Base-by-base conservation (phyloP, 2,113 vertebrate species). In the Phyllostomus hastatus region DNA sequence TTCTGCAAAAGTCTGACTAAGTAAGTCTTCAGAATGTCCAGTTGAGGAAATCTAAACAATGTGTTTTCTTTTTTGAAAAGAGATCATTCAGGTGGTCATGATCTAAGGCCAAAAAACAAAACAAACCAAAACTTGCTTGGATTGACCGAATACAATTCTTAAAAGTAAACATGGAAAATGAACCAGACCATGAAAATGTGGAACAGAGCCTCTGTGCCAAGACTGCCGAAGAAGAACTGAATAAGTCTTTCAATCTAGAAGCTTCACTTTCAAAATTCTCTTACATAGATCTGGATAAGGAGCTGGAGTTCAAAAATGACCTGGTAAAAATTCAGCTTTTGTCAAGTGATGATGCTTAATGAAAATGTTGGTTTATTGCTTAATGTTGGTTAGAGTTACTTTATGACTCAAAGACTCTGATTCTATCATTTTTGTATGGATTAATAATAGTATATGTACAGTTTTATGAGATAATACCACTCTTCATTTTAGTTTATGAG, bases 271-370 rank as follows among this genome's bases (percentile, higher is more conserved):
- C 98, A 50, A 98, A 98, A 81, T 95, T 98, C 54, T 96, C 97
- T 67, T 97, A 91, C 80, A 96, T 97, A 94, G 98, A 98, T 97
- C 46, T 98, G 97, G 98, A 98, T 72, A 98, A 97, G 69, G 98
- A 98, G 57, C 66, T 98, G 94, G 98, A 98, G 33, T 91, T 97
- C 72, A 98, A 96, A 96, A 97, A 95, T 93, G 98, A 98, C 38
- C 76, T 98, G 98, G 98, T 98, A 98, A 98, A 94, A 84, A 59
- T 50, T 86, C 16, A 50, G 7, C 46, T 92, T 94, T 61, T 88
- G 26, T 92, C 28, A 69, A 88, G 28, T 81, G 54, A 50, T 92
- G 43, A 69, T 50, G 50, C 83, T 91, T 76, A 88, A 80, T 28
- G 28, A 38, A 48, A 75, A 26, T 35, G 16, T 87, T 92, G 48